Evolutionary conservation across 2,888 invertebrate genomes (phyloP), one percentile per base, ranked within the genome.

Genomic region (Andricus quercusramuli): DNA sequence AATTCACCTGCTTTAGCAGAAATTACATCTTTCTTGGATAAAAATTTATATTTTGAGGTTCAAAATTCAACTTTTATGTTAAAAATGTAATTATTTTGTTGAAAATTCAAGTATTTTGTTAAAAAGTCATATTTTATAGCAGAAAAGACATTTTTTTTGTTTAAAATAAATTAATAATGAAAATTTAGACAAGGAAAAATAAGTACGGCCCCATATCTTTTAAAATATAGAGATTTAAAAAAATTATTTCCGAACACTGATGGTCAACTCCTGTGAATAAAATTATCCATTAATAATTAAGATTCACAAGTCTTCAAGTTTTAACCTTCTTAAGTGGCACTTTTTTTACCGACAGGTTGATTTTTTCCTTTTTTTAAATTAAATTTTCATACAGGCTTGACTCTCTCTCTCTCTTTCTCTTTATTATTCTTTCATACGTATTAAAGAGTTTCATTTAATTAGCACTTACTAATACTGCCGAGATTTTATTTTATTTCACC

Each of bases 391-490:
- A 56, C 25, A 74, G 74, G 56, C 56, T 29, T 74, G 56, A 51
- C 74, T 51, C 51, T 32, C 44, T 44, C 67, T 13, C 11, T 44
- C 67, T 32, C 8, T 32, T n/a, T 51, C 51, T 32, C 44, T 41
- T 13, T 67, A 44, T 13, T 11, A 62, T 22, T 47, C 9, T 47
- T 47, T 56, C 11, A 74, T 32, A 32, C n/a, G 37, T 37, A 74
- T n/a, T 5, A 70, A 70, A 22, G 20, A 56, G 51, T 32, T 29
- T 37, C 11, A 51, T 25, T 74, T 56, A 20, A 47, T 56, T 56
- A 22, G n/a, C 74, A 74, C 74, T 51, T 25, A 74, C 32, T 74
- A 74, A 74, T 56, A 74, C 56, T 74, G 56, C n/a, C 51, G 13
- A 0, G 5, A n/a, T 17, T 11, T 37, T 51, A 29, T 47, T 47